Evolutionary conservation across 2,888 invertebrate genomes (phyloP), one percentile per base, ranked within the genome.

Genomic region (Yponomeuta plumbellus): DNA sequence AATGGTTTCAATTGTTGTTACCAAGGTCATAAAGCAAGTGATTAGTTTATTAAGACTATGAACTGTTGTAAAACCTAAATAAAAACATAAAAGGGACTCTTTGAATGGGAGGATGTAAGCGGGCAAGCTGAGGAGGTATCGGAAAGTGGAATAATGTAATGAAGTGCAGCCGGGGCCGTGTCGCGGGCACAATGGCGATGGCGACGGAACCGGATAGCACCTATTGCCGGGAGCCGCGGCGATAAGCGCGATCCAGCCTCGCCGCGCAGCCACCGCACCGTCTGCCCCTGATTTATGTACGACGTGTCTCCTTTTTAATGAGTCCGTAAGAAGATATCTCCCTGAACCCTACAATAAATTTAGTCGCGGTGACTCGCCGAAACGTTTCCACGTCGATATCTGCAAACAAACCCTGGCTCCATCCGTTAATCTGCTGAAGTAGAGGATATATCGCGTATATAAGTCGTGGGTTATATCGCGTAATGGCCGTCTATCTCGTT

Each of bases 261-360:
- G 69, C 70, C 40, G 70, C 69, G 73, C 68, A 70, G 73, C 74
- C 75, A 71, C 76, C 79, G 79, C 71, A 73, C 77, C 81, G 65
- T 76, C 76, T 80, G 79, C 83, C 81, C 83, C 84, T 89, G 91
- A 91, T 91, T 91, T 91, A 91, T 91, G 87, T 87, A 83, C 88
- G 88, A 85, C 88, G 85, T 87, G 88, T 89, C 89, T 90, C 89
- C 88, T 90, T 88, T 91, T 91, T 91, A 91, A 91, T 90, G 91
- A 90, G 90, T 84, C 86, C 79, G 88, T 88, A 90, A 89, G 88
- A 90, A 88, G 89, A 90, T 91, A 91, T 90, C 88, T 84, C 82
- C 79, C 78, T 75, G 83, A 84, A 83, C 81, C 80, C 83, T 80
- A 85, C 86, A 84, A 90, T 91, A 90, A 90, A 90, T 90, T 87